phyloP scores from a whole-genome alignment of 2,888 invertebrate species.

The Allacma fusca region DNA sequence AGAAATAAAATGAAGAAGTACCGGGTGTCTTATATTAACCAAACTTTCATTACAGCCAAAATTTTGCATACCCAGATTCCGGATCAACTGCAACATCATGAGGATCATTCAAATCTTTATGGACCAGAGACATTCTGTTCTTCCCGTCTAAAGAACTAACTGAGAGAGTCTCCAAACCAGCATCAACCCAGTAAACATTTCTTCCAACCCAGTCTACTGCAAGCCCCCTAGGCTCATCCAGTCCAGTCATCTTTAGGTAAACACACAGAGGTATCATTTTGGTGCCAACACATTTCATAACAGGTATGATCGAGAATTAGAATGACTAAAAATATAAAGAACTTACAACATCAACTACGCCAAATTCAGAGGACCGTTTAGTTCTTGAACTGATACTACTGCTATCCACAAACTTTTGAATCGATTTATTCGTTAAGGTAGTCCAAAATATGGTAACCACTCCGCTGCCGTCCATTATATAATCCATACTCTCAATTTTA shows the following conservation, averaged over 20 bases:
- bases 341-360: constrained; percentile 46
- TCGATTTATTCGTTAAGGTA: constrained; percentile 47
- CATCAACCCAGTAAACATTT: constrained; percentile 76
- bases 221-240: constrained; percentile 76
- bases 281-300: no score
- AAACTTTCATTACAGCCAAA: no score
- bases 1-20: no score
- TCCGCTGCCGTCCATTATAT: constrained; percentile 49
- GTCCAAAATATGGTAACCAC: constrained; percentile 55
- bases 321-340: no score
- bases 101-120: constrained; percentile 70
- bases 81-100: constrained; percentile 76
- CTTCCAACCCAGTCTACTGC: constrained; percentile 76
- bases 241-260: constrained; percentile 63
- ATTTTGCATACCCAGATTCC: constrained; percentile 67
- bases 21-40: no score
- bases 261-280: no score
- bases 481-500: constrained; percentile 70
- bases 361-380: constrained; percentile 36
- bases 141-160: constrained; percentile 71
- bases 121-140: constrained; percentile 68
- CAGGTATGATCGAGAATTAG: no score
- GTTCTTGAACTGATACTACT: constrained; percentile 9
- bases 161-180: constrained; percentile 65
- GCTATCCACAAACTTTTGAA: constrained; percentile 44